Evolutionary conservation across 2,113 vertebrate genomes (phyloP).

Genomic region (Paraplagusia blochii): DNA sequence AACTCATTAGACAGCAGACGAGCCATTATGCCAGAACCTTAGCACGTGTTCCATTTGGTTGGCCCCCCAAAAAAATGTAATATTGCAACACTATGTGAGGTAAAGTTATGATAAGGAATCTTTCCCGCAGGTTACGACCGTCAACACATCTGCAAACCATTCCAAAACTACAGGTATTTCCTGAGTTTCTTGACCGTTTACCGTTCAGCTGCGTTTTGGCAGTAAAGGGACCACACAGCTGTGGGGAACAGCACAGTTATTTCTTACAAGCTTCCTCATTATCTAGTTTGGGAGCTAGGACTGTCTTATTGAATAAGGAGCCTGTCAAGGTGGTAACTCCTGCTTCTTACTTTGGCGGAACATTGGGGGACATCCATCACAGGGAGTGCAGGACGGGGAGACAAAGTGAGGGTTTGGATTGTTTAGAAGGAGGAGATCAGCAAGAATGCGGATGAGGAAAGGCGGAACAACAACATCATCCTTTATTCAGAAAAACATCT

Average conservation of each 20-base stretch:
- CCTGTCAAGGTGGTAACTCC: conserved; percentile 29
- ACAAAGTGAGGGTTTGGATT: not conserved
- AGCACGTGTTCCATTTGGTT: no score
- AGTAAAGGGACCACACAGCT: conserved; percentile 14
- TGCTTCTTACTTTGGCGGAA: conserved; percentile 52
- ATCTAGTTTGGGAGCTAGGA: conserved; percentile 23
- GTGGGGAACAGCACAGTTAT: not conserved
- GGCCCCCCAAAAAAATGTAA: no score
- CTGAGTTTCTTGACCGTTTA: no score
- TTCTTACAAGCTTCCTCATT: conserved; percentile 26
- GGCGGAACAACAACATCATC: not conserved
- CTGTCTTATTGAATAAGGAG: conserved; percentile 42
- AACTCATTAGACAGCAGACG: conserved; percentile 1
- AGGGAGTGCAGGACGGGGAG: conserved; percentile 5
- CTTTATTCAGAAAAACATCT: not conserved
- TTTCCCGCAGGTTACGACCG: no score
- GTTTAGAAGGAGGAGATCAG: no score
- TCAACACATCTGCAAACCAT: no score
- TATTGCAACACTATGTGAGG: no score
- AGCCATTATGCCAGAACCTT: no score
- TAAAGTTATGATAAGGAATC: no score
- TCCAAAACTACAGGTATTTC: no score
- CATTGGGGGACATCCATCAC: conserved; percentile 46
- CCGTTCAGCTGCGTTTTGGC: not conserved
- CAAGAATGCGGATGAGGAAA: no score